These are phyloP conservation scores for Stenoptilia bipunctidactyla DNA, from an alignment of 2,888 invertebrate species.

Conservation along the genomic window DNA sequence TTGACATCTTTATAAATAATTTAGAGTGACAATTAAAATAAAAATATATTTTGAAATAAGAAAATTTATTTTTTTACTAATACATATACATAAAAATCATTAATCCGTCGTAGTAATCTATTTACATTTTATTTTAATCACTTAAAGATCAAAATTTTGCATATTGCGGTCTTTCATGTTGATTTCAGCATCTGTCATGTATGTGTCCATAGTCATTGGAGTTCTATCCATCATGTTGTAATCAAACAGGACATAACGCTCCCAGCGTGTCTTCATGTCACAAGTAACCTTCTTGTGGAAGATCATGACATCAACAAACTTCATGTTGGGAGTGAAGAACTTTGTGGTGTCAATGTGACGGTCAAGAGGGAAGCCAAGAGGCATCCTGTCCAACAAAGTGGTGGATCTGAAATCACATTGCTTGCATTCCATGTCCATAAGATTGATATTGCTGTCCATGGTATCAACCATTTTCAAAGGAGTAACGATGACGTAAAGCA, in stretches of 20 bases:
- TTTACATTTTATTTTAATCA: too few relatives aligned
- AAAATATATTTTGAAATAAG: too few relatives aligned
- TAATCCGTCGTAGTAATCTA: too few relatives aligned
- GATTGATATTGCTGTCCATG: slow-evolving; percentile 38
- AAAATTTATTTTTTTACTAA: too few relatives aligned
- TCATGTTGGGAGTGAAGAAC: slow-evolving; percentile 77
- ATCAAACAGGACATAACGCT: slow-evolving; percentile 42
- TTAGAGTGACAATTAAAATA: too few relatives aligned
- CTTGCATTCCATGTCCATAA: slow-evolving; percentile 56
- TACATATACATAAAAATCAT: too few relatives aligned
- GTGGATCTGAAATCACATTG: slow-evolving; percentile 45
- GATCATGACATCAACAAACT: slow-evolving; percentile 74
- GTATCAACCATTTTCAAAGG: slow-evolving; percentile 61
- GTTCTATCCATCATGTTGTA: slow-evolving; percentile 30
- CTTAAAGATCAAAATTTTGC: slow-evolving; percentile 6
- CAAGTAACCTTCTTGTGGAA: slow-evolving; percentile 71
- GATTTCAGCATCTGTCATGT: slow-evolving; percentile 34
- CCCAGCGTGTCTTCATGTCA: slow-evolving; percentile 56
- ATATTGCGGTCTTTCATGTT: slow-evolving; percentile 18
- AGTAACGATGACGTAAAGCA: slow-evolving; percentile 74
- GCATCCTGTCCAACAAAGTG: slow-evolving; percentile 70
- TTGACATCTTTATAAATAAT: too few relatives aligned
- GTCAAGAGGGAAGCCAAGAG: slow-evolving; percentile 83
- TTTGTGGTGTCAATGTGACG: slow-evolving; percentile 70
- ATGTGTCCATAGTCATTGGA: slow-evolving; percentile 30